phyloP scores from a whole-genome alignment of 2,113 vertebrate genomes.

The Lophura nycthemera region DNA sequence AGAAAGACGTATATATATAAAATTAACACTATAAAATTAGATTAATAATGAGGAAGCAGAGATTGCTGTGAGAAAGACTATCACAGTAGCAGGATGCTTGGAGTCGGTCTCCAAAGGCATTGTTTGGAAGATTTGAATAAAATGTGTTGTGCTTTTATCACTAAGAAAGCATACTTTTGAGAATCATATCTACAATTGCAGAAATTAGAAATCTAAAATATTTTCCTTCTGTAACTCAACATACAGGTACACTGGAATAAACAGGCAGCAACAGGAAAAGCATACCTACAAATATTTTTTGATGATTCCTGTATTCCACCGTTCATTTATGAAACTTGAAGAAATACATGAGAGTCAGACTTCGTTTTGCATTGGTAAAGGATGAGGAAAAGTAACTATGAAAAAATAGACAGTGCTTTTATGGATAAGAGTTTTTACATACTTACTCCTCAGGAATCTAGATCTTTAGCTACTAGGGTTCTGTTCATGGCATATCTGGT shows the following conservation, averaged over 20 bases:
- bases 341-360: background rate
- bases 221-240: background rate
- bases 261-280: background rate
- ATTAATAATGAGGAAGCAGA: background rate
- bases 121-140: background rate
- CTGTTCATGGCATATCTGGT: background rate
- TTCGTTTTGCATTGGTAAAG: background rate
- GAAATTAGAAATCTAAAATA: background rate
- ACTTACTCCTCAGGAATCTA: background rate
- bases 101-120: background rate
- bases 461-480: background rate
- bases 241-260: background rate
- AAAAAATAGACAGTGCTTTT: background rate
- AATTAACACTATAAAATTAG: background rate
- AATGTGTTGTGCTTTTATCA: background rate
- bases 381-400: background rate
- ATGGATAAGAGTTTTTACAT: background rate
- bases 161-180: fast-evolving
- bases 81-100: background rate
- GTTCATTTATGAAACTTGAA: background rate
- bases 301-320: background rate
- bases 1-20: background rate
- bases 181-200: background rate
- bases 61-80: background rate
- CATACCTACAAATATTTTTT: background rate